A percentile compares a stretch with the other conserved stretches of the same genome.
phyloP scores from a whole-genome alignment of 2,888 invertebrate genomes.

The Odontothrips loti region DNA sequence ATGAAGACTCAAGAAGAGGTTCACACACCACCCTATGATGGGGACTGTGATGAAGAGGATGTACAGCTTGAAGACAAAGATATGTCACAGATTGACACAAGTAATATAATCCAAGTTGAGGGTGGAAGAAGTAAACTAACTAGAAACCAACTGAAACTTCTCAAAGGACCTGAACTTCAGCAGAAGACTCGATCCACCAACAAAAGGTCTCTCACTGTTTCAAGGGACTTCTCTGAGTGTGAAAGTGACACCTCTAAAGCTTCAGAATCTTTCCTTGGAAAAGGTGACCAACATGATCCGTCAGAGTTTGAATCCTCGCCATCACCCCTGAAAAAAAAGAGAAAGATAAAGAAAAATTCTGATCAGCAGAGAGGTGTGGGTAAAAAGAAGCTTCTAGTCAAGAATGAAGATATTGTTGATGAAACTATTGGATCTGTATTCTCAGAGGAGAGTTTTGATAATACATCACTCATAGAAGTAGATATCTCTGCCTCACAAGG shows the following conservation, averaged over 20 bases:
- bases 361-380: no score
- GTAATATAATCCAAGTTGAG: conserved; percentile 3
- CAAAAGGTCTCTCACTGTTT: not conserved
- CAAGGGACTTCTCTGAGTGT: conserved; percentile 20
- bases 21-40: not conserved
- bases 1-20: conserved; percentile 18
- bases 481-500: no score
- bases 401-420: no score
- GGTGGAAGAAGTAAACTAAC: conserved; percentile 15
- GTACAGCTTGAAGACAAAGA: conserved; percentile 27
- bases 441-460: no score
- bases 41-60: conserved; percentile 27
- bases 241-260: not conserved
- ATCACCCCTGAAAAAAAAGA: not conserved
- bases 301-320: not conserved
- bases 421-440: no score
- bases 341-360: not conserved
- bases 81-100: conserved; percentile 23
- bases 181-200: not conserved
- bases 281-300: not conserved
- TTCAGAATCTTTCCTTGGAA: not conserved
- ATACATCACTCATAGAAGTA: no score
- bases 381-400: no score
- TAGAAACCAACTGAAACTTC: not conserved
- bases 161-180: not conserved